Percentiles rank a stretch among this genome's conserved stretches.
Evolutionary conservation across 1,140 invertebrate species (phyloP).

Genomic region (Drosophila lacertosa): DNA sequence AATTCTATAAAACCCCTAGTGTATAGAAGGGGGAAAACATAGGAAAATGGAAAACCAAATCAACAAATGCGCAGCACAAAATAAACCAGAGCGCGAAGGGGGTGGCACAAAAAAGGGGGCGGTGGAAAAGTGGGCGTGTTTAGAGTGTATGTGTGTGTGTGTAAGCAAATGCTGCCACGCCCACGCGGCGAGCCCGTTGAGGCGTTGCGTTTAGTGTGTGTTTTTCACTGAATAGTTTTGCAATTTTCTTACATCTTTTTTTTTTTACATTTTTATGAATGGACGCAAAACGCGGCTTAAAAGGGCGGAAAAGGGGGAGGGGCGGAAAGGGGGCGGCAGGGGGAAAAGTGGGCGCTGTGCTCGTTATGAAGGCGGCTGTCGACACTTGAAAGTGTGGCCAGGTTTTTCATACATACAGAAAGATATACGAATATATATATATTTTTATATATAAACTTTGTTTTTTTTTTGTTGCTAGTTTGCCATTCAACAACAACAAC

Average conservation of each 20-base stretch:
- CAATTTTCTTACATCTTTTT: neutral
- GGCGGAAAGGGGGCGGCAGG: neutral
- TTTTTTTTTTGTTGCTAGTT: constrained; percentile 30
- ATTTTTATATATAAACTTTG: constrained; percentile 30
- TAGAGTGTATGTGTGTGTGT: no score
- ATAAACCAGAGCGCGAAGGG: constrained; percentile 30
- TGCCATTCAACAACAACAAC: constrained; percentile 37
- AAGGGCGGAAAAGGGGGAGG: neutral
- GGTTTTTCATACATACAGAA: neutral
- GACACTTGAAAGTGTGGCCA: constrained; percentile 78
- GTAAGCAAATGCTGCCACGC: constrained; percentile 11
- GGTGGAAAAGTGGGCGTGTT: neutral
- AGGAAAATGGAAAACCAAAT: constrained; percentile 30
- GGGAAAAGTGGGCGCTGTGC: constrained; percentile 16
- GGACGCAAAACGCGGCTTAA: constrained; percentile 10
- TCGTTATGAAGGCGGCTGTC: constrained; percentile 53
- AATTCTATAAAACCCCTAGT: neutral
- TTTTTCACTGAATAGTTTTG: constrained; percentile 45
- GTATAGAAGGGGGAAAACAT: constrained; percentile 1
- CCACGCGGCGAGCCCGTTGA: constrained; percentile 26
- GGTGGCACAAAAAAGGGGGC: no score
- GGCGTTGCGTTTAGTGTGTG: constrained; percentile 44
- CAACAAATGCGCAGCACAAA: constrained; percentile 50
- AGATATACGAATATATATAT: constrained; percentile 6
- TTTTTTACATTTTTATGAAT: constrained; percentile 40